Evolutionary conservation across 2,888 invertebrate species (phyloP).

Genomic region (Palloptera scutellata): DNA sequence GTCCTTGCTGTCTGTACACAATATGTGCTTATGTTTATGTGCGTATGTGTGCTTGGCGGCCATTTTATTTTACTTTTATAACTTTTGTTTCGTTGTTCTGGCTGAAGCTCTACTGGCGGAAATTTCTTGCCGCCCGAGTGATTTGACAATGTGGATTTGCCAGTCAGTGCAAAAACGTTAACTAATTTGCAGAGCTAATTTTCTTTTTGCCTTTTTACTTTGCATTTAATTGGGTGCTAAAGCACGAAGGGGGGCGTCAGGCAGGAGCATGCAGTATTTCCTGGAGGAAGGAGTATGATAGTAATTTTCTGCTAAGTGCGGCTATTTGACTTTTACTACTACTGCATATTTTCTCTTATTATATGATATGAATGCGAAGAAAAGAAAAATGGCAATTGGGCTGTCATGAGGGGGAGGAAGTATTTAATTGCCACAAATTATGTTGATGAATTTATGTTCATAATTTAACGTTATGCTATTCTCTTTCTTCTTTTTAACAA

Average conservation of each 20-base stretch:
- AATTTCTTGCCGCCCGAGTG: constrained; percentile 51
- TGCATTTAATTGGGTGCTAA: no score
- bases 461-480: neutral
- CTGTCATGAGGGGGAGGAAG: constrained; percentile 14
- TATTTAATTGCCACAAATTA: constrained; percentile 53
- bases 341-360: constrained; percentile 26
- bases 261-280: constrained; percentile 9
- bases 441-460: constrained; percentile 30
- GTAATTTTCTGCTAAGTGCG: constrained; percentile 46
- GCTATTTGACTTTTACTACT: constrained; percentile 39
- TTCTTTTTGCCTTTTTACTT: constrained; percentile 5
- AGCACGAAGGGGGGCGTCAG: no score
- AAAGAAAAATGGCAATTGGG: constrained; percentile 6
- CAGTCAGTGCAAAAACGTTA: constrained; percentile 45
- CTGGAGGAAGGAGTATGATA: neutral
- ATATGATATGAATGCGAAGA: neutral
- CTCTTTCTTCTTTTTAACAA: no score
- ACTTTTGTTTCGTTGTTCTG: neutral
- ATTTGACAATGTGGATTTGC: constrained; percentile 53
- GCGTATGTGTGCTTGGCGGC: constrained; percentile 12
- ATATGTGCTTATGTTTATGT: constrained; percentile 11
- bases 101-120: neutral
- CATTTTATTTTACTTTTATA: constrained; percentile 3
- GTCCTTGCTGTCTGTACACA: neutral
- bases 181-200: constrained; percentile 44